Base-by-base conservation (phyloP, 2,113 vertebrate genomes). In the Myanophis thanlyinensis region DNA sequence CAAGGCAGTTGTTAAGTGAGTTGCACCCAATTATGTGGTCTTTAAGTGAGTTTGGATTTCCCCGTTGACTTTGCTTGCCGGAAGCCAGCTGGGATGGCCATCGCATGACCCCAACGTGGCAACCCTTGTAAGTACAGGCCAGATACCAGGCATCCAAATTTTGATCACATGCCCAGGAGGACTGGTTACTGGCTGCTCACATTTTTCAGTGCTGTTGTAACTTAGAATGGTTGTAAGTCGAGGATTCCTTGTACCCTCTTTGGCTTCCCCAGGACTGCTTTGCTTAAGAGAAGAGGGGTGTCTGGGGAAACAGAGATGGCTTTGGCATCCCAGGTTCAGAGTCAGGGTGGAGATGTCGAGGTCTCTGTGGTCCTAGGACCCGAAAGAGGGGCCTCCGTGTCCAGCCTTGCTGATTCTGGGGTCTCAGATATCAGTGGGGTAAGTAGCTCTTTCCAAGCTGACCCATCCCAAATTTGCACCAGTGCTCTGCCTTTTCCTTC, bases 101-200 rank as follows among this genome's bases (percentile, higher is more conserved):
- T n/a, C 11, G 0, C 30, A 15, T 2, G 11, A n/a, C 12, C 30
- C 62, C 30, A n/a, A 59, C 0, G 4, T 2, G 12, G 4, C 30
- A n/a, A 35, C 5, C 62, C 2, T 67, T 27, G 30, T 13, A n/a
- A 67, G 15, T 67, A 67, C 12, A 6, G 12, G 62, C 62, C 62
- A 67, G 62, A 15, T n/a, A 12, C 30, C 62, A n/a, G n/a, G 30
- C 62, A 67, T 12, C 30, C 4, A 67, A 35, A n/a, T n/a, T n/a
- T 35, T 12, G 30, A n/a, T 67, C 56, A 30, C 10, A 3, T 62
- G 27, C 13, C 11, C 59, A 62, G 3, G 11, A 62, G 59, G 59
- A 13, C 27, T 62, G 30, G 27, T 62, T n/a, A 12, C 5, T 27
- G 13, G 27, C 5, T 27, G 13, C 11, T 62, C 59, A 13, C 27